Evolutionary conservation across 2,888 invertebrate species (phyloP).

Genomic region (Operophtera brumata): DNA sequence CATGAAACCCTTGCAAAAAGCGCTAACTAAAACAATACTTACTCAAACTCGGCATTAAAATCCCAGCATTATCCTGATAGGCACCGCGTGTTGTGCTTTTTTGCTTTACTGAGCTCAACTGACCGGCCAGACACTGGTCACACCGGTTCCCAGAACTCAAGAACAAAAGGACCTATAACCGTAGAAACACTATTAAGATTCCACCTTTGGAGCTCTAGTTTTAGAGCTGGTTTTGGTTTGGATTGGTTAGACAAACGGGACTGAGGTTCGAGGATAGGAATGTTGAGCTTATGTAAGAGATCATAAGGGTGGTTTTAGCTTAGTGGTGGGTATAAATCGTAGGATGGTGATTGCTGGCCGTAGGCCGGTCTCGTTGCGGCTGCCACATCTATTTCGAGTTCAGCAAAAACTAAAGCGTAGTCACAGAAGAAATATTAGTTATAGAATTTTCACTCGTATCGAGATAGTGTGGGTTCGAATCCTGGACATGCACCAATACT

Average conservation of each 20-base stretch:
- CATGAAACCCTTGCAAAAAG: neutral
- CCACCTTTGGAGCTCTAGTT: conserved; percentile 23
- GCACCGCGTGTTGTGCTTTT: conserved; percentile 53
- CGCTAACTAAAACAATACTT: conserved; percentile 9
- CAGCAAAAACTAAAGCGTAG: conserved; percentile 45
- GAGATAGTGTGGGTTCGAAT: no score
- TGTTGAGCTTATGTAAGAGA: conserved; percentile 32
- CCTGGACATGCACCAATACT: no score
- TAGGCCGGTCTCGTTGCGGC: conserved; percentile 48
- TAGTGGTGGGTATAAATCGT: conserved; percentile 7
- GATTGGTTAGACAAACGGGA: conserved; percentile 19
- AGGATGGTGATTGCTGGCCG: conserved; percentile 48
- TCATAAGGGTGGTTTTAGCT: conserved; percentile 39
- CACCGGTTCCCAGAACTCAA: conserved; percentile 54
- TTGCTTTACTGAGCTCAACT: conserved; percentile 55
- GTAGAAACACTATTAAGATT: conserved; percentile 20
- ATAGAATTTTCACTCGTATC: neutral
- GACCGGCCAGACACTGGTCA: conserved; percentile 63
- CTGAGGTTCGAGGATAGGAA: conserved; percentile 27
- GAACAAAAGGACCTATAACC: conserved; percentile 37
- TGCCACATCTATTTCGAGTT: conserved; percentile 46
- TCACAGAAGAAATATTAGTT: neutral
- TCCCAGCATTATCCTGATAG: conserved; percentile 40
- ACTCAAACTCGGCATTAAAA: conserved; percentile 25
- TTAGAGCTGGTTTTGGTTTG: conserved; percentile 4